phyloP scores from a whole-genome alignment of 2,113 vertebrate species.

The Aegotheles bennettii region DNA sequence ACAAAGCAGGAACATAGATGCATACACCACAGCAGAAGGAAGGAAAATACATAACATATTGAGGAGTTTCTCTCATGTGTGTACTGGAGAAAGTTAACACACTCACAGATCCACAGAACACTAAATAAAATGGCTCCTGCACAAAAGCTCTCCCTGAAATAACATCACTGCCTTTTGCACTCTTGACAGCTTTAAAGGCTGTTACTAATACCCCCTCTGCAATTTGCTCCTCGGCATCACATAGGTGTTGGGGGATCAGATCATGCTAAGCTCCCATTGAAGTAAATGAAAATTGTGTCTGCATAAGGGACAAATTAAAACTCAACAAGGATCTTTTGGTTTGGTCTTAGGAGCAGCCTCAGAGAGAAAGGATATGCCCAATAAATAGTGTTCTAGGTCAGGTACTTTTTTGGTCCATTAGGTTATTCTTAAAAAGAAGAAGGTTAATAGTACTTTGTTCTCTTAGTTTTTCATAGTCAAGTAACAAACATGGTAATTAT shows the following conservation, averaged over 20 bases:
- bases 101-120: not conserved
- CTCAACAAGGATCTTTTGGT: not conserved
- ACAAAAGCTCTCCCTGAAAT: not conserved
- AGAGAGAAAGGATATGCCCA: not conserved
- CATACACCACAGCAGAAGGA: not conserved
- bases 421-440: not conserved
- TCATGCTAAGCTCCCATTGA: not conserved
- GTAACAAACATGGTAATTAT: constrained; percentile 57
- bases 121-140: not conserved
- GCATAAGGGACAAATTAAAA: not conserved
- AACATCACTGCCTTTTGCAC: not conserved
- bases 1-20: not conserved
- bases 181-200: not conserved
- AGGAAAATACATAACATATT: not conserved
- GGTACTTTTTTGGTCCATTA: constrained; percentile 47
- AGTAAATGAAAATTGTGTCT: not conserved
- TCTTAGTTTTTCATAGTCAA: constrained; percentile 49
- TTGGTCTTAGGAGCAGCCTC: not conserved
- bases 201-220: constrained; percentile 23
- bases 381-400: not conserved
- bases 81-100: not conserved
- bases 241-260: not conserved
- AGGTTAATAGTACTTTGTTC: constrained; percentile 38
- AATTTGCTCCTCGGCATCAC: not conserved
- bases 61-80: not conserved